Conservation (phyloP, 2,113 vertebrate genomes). For the Myrmecophaga tridactyla region DNA sequence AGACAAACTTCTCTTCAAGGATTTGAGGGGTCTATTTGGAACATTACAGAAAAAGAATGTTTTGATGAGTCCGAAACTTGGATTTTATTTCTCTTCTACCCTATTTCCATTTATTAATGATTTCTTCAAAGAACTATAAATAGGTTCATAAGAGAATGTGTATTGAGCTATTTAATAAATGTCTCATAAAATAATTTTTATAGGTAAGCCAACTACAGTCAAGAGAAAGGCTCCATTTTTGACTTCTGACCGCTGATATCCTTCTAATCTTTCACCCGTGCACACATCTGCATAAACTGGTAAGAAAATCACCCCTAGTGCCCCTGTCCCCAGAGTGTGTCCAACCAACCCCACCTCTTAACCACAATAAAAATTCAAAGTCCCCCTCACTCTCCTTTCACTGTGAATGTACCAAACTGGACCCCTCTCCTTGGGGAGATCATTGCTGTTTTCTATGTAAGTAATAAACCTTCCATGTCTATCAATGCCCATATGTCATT, state of each 20-base stretch:
- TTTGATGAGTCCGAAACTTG: neutral
- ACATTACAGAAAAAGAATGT: neutral
- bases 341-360: neutral
- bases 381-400: neutral
- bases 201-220: neutral
- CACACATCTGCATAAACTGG: neutral
- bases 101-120: neutral
- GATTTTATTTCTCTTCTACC: neutral
- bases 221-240: neutral
- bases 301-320: neutral
- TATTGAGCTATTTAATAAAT: no score
- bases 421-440: no score
- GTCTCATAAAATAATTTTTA: neutral
- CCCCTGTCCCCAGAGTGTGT: neutral
- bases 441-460: neutral
- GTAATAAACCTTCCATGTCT: neutral
- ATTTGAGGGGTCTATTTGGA: neutral
- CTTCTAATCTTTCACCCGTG: neutral
- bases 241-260: neutral
- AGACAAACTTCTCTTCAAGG: neutral
- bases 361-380: neutral
- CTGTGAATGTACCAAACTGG: no score
- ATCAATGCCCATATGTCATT: neutral
- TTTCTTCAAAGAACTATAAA: constrained; percentile 10
- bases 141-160: neutral